Evolutionary conservation across 2,888 invertebrate genomes (phyloP), one percentile per base, ranked within the genome.

Genomic region (Thereva unica): DNA sequence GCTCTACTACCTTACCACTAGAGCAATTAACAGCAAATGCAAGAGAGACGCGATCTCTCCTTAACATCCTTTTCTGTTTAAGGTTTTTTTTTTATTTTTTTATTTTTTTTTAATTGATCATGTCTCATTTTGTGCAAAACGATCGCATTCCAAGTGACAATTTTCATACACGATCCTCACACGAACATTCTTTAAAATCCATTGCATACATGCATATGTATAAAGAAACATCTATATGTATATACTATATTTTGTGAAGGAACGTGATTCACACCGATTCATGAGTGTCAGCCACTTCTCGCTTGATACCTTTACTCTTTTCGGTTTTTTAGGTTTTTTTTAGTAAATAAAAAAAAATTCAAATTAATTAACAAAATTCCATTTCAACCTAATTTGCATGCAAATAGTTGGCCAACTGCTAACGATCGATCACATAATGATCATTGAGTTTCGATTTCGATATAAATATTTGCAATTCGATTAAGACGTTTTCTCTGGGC

Each of bases 291-390:
- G 23, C 2, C 23, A 2, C 23, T 23, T 23, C 23, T 23, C 23
- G 23, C 23, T 23, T 23, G 23, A 23, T 23, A 23, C 23, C 23
- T 23, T 23, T 23, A 23, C 23, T 23, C 23, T 23, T 23, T 23
- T 23, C n/a, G 23, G 23, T 23, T 23, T 23, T 23, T 23, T 23
- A n/a, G n/a, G n/a, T 23, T 23, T 23, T 23, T 23, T 38, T 34
- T 23, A 52, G 23, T 59, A 37, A 54, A 63, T 12, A 38, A 52
- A 38, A 38, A 53, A 12, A 42, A 9, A 23, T 53, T 44, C 53
- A 64, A 64, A 64, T 64, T 64, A 64, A 64, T 64, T 64, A 64
- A 64, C 64, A 64, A 64, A 64, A 64, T 64, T 64, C 64, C 42
- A 52, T 52, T 54, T 44, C 64, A 53, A 37, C 49, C 65, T 65